Evolutionary conservation across 2,797 vertebrate species (phyloP).

Genomic region (Crenuchus spilurus): DNA sequence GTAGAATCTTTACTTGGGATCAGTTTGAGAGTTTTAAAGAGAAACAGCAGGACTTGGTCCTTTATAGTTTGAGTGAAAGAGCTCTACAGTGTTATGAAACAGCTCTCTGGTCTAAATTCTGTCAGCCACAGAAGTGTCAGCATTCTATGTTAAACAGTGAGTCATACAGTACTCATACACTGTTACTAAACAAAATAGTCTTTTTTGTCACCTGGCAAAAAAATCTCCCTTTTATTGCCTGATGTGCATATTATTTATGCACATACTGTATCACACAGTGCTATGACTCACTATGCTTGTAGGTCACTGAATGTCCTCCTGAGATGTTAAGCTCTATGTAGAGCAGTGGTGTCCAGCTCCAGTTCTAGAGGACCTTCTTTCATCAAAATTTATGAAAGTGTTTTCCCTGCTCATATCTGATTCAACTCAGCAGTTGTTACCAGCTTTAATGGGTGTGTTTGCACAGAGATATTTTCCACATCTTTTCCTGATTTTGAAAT

Average conservation of each 20-base stretch:
- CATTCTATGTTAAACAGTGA: slow-evolving; percentile 58
- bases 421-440: no score
- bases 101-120: slow-evolving; percentile 45
- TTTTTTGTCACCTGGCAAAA: slow-evolving; percentile 18
- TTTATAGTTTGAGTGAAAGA: background rate
- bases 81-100: slow-evolving; percentile 33
- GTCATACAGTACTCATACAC: slow-evolving; percentile 69
- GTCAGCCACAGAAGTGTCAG: slow-evolving; percentile 53
- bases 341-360: no score
- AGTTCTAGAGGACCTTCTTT: no score
- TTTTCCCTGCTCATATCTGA: no score
- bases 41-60: background rate
- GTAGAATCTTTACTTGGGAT: background rate
- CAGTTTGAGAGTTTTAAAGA: no score
- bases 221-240: background rate
- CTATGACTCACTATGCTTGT: slow-evolving; percentile 20
- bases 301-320: no score
- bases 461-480: no score
- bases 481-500: no score
- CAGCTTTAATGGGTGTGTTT: no score
- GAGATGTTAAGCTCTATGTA: no score
- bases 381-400: no score
- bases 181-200: slow-evolving; percentile 59
- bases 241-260: slow-evolving; percentile 31
- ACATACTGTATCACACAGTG: background rate